Evolutionary conservation across 2,888 invertebrate genomes (phyloP), one percentile per base, ranked within the genome.

Genomic region (Synanthedon formicaeformis): DNA sequence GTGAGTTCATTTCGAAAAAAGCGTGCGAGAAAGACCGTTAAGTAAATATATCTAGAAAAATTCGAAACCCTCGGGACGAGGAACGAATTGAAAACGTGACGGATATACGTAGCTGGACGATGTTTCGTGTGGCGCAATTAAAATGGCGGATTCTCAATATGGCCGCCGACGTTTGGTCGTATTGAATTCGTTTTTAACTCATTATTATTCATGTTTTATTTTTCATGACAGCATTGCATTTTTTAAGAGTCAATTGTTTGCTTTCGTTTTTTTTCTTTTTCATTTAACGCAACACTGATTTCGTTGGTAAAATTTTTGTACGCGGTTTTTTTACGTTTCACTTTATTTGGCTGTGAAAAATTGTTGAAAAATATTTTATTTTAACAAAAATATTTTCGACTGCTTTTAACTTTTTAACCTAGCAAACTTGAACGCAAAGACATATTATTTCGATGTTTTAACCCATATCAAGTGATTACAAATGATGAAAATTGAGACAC

Each of bases 181-280:
- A 61, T 61, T 58, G 59, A 60, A 61, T 63, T 61, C 60, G 60
- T 60, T 62, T 60, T 55, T 55, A 55, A 58, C 62, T 64, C 64
- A 65, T 67, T 62, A 66, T 59, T 68, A 67, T 66, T 61, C 62
- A 60, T 64, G 60, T 57, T 59, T 63, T 62, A 64, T 60, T 34
- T 34, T 34, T 34, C 34, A 34, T 34, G 34, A 34, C 34, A 34
- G 34, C 60, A 64, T 64, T 62, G 61, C 56, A 56, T 59, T 57
- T 57, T 55, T 57, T 54, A 14, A 52, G 23, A 34, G 52, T 51
- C 54, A 52, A 51, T 50, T 18, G 34, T 50, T 23, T 48, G 49
- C 52, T 55, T 41, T 52, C 53, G 52, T 50, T 50, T 34, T 34
- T 34, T 34, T 16, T 50, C 45, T 50, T 34, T 34, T 34, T 34